Evolutionary conservation across 2,888 invertebrate species (phyloP).

Genomic region (Eilema sororculum): DNA sequence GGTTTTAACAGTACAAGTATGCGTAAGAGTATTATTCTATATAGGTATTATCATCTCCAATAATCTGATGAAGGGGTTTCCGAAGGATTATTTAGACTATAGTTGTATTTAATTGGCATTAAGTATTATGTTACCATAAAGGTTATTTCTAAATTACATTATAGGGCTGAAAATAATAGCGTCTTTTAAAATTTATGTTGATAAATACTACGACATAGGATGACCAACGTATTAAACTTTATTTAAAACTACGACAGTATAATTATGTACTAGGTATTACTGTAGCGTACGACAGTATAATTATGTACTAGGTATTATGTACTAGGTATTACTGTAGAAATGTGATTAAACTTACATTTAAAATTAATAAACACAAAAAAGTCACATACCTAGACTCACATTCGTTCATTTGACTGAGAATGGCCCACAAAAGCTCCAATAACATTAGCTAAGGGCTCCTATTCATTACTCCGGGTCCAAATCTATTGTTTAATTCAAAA

Average conservation of each 20-base stretch:
- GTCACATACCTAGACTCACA: slow-evolving; percentile 14
- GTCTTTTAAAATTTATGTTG: too few species aligned
- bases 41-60: background rate
- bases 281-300: background rate
- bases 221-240: background rate
- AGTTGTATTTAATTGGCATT: background rate
- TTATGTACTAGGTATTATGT: too few species aligned
- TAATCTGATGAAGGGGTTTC: slow-evolving; percentile 17
- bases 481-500: slow-evolving; percentile 69
- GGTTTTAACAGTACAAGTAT: slow-evolving; percentile 16
- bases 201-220: too few species aligned
- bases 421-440: slow-evolving; percentile 42
- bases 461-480: slow-evolving; percentile 56
- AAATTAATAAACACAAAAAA: slow-evolving; percentile 16
- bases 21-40: background rate
- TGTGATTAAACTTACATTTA: background rate
- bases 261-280: too few species aligned
- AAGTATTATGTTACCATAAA: too few species aligned
- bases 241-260: too few species aligned
- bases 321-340: background rate
- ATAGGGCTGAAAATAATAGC: too few species aligned
- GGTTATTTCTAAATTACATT: too few species aligned
- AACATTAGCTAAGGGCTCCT: slow-evolving; percentile 38
- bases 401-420: slow-evolving; percentile 22
- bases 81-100: background rate